phyloP scores from a whole-genome alignment of 2,113 vertebrate species.

The Glaucomys volans region DNA sequence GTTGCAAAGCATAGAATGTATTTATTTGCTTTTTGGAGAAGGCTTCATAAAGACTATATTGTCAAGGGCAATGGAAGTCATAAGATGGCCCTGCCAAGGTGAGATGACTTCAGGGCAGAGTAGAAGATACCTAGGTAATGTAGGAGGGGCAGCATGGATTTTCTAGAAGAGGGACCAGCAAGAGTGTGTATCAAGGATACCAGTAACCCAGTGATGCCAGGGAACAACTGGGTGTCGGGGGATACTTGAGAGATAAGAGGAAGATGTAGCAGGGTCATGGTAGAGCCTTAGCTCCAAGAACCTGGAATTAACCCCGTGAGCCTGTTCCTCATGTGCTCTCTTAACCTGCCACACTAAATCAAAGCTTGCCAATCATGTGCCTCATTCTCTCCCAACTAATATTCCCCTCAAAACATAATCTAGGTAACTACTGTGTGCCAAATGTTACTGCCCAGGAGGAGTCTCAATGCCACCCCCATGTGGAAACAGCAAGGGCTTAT shows the following conservation, averaged over 20 bases:
- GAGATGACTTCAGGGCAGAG: background rate
- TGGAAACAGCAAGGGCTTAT: background rate
- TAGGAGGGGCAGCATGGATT: background rate
- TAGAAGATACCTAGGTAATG: background rate
- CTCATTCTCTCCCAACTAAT: background rate
- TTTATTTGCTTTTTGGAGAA: background rate
- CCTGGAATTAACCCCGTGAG: background rate
- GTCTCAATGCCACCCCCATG: background rate
- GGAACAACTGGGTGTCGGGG: background rate
- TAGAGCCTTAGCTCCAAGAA: too few relatives aligned
- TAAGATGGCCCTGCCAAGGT: rapidly evolving
- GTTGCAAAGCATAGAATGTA: background rate
- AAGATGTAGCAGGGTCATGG: background rate
- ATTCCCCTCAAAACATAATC: background rate
- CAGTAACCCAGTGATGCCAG: background rate
- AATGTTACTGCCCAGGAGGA: background rate
- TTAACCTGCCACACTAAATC: background rate
- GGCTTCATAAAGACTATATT: background rate
- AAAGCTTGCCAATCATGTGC: background rate
- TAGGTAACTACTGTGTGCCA: background rate
- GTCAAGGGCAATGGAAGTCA: background rate
- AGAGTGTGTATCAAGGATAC: too few relatives aligned
- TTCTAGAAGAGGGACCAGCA: background rate
- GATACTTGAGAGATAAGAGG: background rate
- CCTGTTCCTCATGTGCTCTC: rapidly evolving